phyloP scores from a whole-genome alignment of 37 sponge, comb jelly and placozoan species.

The Lycopodina hypogea region DNA sequence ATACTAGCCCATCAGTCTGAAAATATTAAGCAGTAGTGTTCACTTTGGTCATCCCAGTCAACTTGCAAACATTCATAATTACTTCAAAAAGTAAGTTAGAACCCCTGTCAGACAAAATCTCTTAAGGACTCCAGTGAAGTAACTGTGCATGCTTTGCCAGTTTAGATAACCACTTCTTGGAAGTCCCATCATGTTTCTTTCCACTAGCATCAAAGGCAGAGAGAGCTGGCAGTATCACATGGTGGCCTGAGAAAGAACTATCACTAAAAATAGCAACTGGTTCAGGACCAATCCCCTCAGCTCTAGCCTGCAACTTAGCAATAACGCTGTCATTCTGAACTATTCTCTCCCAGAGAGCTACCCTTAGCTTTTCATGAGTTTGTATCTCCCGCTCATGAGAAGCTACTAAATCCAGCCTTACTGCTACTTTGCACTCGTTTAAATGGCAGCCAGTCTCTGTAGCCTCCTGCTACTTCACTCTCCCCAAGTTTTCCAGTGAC shows the following conservation, averaged over 20 bases:
- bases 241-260: background rate
- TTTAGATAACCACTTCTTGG: constrained; percentile 4
- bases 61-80: no score
- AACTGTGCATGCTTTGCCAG: constrained; percentile 22
- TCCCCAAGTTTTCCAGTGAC: background rate
- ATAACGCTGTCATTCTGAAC: background rate
- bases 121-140: constrained; percentile 16
- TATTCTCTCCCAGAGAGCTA: background rate
- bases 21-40: no score
- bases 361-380: background rate
- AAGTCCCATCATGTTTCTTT: constrained; percentile 2
- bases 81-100: no score
- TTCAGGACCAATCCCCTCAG: no score
- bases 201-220: no score
- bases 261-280: no score
- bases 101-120: no score
- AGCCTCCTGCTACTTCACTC: background rate
- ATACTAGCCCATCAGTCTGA: no score
- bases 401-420: background rate
- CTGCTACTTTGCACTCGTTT: no score
- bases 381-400: background rate
- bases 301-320: background rate
- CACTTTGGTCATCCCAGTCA: no score
- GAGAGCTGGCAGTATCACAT: background rate
- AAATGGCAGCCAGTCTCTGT: background rate